Conservation (phyloP, 1,140 invertebrate genomes). For the Tetramorium simillimum region DNA sequence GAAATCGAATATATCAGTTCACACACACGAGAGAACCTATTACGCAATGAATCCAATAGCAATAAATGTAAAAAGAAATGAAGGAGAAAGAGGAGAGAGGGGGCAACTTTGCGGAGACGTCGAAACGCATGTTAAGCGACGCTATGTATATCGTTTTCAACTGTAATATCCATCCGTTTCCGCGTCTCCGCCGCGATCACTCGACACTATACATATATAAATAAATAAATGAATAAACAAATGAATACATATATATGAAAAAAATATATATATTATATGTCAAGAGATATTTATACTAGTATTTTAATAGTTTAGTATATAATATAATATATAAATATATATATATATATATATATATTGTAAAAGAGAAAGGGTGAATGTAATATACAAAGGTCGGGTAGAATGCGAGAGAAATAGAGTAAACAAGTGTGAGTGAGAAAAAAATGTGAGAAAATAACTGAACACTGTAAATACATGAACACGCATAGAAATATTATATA, state of each 20-base stretch:
- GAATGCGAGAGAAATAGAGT: constrained; percentile 52
- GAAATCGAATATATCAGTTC: constrained; percentile 76
- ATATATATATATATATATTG: constrained; percentile 71
- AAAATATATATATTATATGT: constrained; percentile 77
- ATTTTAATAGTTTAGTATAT: constrained; percentile 84
- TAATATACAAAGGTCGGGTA: constrained; percentile 71
- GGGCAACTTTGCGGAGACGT: constrained; percentile 66
- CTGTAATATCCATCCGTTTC: constrained; percentile 64
- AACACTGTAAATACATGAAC: constrained; percentile 81
- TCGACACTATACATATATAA: constrained; percentile 78
- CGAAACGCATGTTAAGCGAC: constrained; percentile 61
- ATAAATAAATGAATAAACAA: constrained; percentile 73
- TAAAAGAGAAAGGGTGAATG: constrained; percentile 65
- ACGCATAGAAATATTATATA: constrained; percentile 78
- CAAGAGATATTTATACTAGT: constrained; percentile 85
- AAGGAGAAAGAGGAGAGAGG: constrained; percentile 11
- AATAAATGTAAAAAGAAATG: constrained; percentile 79
- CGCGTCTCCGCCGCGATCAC: constrained; percentile 70
- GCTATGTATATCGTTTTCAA: constrained; percentile 62
- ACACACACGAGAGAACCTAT: constrained; percentile 74
- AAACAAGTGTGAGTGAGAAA: constrained; percentile 47
- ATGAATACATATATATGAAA: constrained; percentile 68
- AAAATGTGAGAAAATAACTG: constrained; percentile 59
- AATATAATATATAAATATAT: constrained; percentile 73
- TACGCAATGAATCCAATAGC: constrained; percentile 84